These are phyloP conservation scores for Xenotilapia flavipinnis DNA, from an alignment of 2,113 vertebrate species.

Conservation along the genomic window DNA sequence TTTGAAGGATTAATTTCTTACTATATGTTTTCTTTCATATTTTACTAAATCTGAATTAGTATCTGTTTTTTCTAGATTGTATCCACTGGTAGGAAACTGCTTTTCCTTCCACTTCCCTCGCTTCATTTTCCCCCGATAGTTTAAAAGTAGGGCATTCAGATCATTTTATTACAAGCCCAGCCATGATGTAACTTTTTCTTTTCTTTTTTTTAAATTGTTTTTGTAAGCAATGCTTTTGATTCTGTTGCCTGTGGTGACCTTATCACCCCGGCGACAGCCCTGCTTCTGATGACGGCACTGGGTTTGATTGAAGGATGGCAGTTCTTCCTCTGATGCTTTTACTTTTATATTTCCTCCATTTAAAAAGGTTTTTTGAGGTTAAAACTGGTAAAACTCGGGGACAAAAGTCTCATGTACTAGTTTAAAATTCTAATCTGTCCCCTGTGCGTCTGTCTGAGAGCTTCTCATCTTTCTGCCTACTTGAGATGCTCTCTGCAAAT, in stretches of 20 bases:
- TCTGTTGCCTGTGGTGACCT: slow-evolving; percentile 39
- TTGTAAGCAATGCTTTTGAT: slow-evolving; percentile 22
- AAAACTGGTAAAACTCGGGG: slow-evolving; percentile 14
- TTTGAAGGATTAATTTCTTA: neutral
- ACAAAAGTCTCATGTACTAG: neutral
- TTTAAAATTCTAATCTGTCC: neutral
- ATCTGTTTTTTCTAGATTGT: neutral
- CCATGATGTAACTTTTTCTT: neutral
- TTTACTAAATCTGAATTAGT: neutral
- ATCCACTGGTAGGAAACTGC: neutral
- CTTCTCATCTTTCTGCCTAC: neutral
- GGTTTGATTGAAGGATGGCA: slow-evolving; percentile 40
- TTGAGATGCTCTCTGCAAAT: neutral
- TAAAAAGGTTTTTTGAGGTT: slow-evolving; percentile 2
- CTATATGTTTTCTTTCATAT: neutral
- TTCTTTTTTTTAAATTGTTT: neutral
- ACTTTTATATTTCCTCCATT: slow-evolving; percentile 16
- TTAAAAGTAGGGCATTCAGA: slow-evolving; percentile 18
- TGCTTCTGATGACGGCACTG: slow-evolving; percentile 21
- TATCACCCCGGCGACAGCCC: slow-evolving; percentile 38
- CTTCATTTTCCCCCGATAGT: neutral
- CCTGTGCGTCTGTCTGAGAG: neutral
- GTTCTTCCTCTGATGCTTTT: slow-evolving; percentile 21
- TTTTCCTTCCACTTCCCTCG: neutral
- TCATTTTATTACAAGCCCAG: neutral